Base-by-base conservation (phyloP, 2,797 vertebrate genomes). In the Bradypus variegatus region DNA sequence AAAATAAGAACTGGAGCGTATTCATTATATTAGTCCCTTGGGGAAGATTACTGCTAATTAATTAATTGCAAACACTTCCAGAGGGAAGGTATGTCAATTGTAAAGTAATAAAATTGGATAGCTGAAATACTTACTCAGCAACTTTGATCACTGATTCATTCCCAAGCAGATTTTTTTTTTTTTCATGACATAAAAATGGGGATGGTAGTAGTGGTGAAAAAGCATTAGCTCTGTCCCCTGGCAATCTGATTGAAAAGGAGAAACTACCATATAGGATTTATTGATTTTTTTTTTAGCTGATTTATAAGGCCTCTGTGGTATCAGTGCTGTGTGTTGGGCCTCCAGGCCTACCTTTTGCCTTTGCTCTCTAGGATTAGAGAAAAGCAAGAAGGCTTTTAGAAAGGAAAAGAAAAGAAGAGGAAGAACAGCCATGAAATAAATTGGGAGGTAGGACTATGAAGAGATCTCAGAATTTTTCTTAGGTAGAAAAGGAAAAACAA, bases 41-140 rank as follows among this genome's bases (percentile, higher is more conserved):
- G 96, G 97, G 96, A 96, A 96, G 95, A 93, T 97, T 97, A 96
- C 92, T 93, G 95, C 97, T 97, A 97, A 97, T 97, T 98, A 97
- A 97, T 97, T 97, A 98, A 98, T 97, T 97, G 97, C 93, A 95
- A 96, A 96, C 95, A 97, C 97, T 97, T 96, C 96, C 95, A 77
- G 95, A 96, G 96, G 96, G 94, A 96, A 96, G 95, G 92, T 95
- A 96, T 96, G 96, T 95, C 97, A 97, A 97, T 98, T 97, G 96
- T 95, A 95, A 96, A 96, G 96, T 97, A 96, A 97, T 97, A 97
- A 97, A 97, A 25, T 92, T 62, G 92, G 95, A 95, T 96, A 95
- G 96, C 96, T 84, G 95, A 97, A 97, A 96, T 94, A 97, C 95
- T 97, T 96, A 96, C 97, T 98, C 97, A 97, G 97, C 96, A 96